These are phyloP conservation scores for Drosophila siamana DNA, from an alignment of 2,888 invertebrate genomes.

Conservation along the genomic window DNA sequence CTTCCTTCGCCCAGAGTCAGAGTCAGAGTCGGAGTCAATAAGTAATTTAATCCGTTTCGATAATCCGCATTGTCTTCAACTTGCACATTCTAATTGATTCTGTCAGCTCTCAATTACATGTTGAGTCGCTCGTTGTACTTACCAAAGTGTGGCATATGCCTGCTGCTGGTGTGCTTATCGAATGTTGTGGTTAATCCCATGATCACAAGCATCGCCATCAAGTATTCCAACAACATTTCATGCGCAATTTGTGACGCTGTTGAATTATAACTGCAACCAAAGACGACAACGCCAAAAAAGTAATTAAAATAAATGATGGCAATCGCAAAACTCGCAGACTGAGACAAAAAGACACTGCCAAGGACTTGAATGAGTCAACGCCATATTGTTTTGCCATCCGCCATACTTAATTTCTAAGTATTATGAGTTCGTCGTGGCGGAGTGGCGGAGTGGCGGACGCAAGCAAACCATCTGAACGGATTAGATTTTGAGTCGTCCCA, in stretches of 20 bases:
- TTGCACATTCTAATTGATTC: conserved; percentile 1
- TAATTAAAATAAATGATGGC: conserved; percentile 81
- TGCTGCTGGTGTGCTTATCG: conserved; percentile 76
- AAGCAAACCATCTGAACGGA: conserved; percentile 61
- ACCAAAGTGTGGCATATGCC: conserved; percentile 76
- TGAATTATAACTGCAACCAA: conserved; percentile 77
- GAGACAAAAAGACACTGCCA: conserved; percentile 37
- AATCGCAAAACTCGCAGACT: conserved; percentile 66
- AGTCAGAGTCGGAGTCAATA: background rate
- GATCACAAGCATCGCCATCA: conserved; percentile 84
- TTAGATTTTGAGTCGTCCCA: conserved; percentile 66
- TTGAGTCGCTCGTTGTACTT: conserved; percentile 50
- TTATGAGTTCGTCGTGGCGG: too few relatives aligned
- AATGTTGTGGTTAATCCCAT: conserved; percentile 85
- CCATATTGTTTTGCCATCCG: conserved; percentile 67
- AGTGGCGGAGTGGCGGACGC: too few relatives aligned
- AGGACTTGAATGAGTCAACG: conserved; percentile 58
- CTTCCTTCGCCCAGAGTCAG: too few relatives aligned
- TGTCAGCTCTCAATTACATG: background rate
- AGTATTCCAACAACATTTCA: conserved; percentile 86
- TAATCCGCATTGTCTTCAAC: background rate
- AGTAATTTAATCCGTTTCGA: background rate
- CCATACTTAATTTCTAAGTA: conserved; percentile 60
- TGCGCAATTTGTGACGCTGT: conserved; percentile 82
- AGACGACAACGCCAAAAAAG: conserved; percentile 60